Base-by-base conservation (phyloP, 2,797 vertebrate genomes). In the Acipenser transmontanus region DNA sequence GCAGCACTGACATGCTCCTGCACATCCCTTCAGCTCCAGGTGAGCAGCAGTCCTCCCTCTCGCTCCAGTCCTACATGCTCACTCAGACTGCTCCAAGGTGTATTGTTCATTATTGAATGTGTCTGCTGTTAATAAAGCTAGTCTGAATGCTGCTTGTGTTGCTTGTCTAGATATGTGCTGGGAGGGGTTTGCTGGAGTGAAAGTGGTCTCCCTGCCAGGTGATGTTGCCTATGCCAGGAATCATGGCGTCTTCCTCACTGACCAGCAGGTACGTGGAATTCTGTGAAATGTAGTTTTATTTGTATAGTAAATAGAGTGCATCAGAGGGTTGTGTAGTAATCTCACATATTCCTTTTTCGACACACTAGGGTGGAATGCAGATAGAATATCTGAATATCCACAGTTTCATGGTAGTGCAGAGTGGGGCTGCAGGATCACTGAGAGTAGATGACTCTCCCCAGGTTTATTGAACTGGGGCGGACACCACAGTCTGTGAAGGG, bases 1-100 rank as follows among this genome's bases (percentile, higher is more conserved):
- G 94, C 86, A 97, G 97, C 85, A 98, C 95, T 0, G 95, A 98
- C 77, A 92, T 93, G 92, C 87, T 95, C 69, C 85, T 98, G 68
- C 81, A 71, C 0, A 20, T 98, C 47, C 93, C 94, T 0, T 66
- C 78, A 0, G 60, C 78, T 65, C 88, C 89, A 8, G 77, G 97
- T 98, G 48, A 85, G 85, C 71, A 7, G 61, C 8, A 7, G 11
- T 17, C 50, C 48, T 49, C n/a, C 61, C 50, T 47, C 61, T 17
- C 8, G 62, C 13, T 11, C 3, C 49, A n/a, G 14, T 12, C 50
- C 47, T 7, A 50, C 14, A 64, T 34, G 17, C 13, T 34, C 47
- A 14, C n/a, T 7, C 67, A 11, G 1, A 54, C 48, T 49, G 1
- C 14, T 14, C 34, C 5, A n/a, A 11, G 7, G n/a, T 13, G 34